Base-by-base conservation (phyloP, 2,888 invertebrate species). In the Melipona beecheii region DNA sequence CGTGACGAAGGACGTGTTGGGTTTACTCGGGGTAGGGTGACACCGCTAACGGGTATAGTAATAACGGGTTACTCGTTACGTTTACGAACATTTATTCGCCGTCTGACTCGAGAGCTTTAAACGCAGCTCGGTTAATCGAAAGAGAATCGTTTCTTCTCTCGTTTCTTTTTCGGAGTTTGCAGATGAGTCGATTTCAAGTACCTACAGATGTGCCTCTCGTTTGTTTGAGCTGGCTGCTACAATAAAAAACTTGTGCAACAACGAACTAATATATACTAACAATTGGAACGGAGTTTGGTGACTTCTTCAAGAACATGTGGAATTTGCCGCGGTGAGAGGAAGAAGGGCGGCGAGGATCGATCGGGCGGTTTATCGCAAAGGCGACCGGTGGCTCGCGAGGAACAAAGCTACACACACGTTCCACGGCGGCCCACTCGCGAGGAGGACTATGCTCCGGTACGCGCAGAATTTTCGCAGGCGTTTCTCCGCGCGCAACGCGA, bases 41-140 rank as follows among this genome's bases (percentile, higher is more conserved):
- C 92, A 91, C 87, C 92, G 90, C 87, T 86, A 83, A 75, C n/a
- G n/a, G n/a, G n/a, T n/a, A n/a, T 83, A 83, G 84, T 93, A 93
- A 93, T 93, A 91, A 93, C 91, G 87, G 92, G 93, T 93, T 93
- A 92, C 91, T 87, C 70, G 86, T 91, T 91, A 90, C 91, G 83
- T 85, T 43, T 11, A 86, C 84, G 86, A 88, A 87, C 87, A 91
- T 93, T 93, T 93, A 93, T 93, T 81, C 92, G 90, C 86, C 83
- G 77, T 85, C 80, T 92, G 91, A 93, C 92, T 91, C 86, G 86
- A 91, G 89, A 91, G 89, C 87, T 91, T 90, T 86, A 85, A 88
- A 91, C 78, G 73, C 70, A 50, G 50, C 31, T 52, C 54, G 54
- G 77, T 72, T 62, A 60, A n/a, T 49, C 65, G 65, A 73, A 75